Conservation (phyloP, 1,140 invertebrate species). For the Bombus vancouverensis region DNA sequence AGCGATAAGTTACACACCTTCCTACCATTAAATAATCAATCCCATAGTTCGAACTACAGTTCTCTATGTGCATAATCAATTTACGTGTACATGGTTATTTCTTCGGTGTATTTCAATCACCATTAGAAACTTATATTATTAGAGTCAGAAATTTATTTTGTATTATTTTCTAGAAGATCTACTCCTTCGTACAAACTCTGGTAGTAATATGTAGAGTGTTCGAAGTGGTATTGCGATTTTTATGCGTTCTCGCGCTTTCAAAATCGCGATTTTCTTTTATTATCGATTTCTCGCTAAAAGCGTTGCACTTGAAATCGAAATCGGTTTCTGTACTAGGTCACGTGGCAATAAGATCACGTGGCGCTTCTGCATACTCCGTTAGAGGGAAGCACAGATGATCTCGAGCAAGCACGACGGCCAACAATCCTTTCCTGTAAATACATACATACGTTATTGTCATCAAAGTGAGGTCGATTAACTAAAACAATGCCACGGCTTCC, state of each 20-base stretch:
- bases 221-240: not conserved
- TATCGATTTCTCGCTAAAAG: conserved; percentile 9
- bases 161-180: no score
- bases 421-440: conserved; percentile 58
- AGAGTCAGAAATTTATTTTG: not conserved
- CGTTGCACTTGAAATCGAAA: conserved; percentile 30
- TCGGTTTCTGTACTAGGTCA: conserved; percentile 48
- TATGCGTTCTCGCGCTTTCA: not conserved
- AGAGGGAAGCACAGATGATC: conserved; percentile 44
- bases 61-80: not conserved
- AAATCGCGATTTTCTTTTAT: not conserved
- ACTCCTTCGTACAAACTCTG: not conserved
- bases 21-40: conserved; percentile 74
- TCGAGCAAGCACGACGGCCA: conserved; percentile 43
- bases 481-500: conserved; percentile 33
- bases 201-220: not conserved
- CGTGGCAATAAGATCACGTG: conserved; percentile 63
- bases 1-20: conserved; percentile 66
- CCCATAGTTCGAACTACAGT: conserved; percentile 4
- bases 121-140: not conserved
- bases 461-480: conserved; percentile 17
- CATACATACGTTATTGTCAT: conserved; percentile 62
- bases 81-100: not conserved
- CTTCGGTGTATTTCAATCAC: not conserved
- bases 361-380: conserved; percentile 47